Evolutionary conservation across 2,888 invertebrate species (phyloP).

Genomic region (Epistrophella euchroma): DNA sequence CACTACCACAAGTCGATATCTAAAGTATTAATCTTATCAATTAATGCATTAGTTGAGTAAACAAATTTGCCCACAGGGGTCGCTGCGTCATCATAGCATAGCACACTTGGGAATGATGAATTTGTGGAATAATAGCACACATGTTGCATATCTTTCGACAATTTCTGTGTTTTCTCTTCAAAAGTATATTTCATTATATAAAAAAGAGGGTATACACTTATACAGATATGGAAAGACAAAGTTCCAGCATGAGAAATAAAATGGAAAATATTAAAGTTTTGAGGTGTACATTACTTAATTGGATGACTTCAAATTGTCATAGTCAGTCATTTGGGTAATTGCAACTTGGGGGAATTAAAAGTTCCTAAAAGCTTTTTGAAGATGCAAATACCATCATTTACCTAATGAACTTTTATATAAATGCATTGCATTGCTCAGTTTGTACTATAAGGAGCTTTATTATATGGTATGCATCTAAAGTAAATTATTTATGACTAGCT

Average conservation of each 20-base stretch:
- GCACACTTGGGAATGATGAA: too few relatives aligned
- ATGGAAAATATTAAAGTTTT: not conserved
- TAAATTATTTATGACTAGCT: not conserved
- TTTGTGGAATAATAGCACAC: too few relatives aligned
- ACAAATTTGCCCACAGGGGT: too few relatives aligned
- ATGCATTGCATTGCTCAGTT: too few relatives aligned
- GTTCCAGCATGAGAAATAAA: slow-evolving; percentile 4
- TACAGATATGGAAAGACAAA: slow-evolving; percentile 3
- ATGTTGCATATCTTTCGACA: too few relatives aligned
- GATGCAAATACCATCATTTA: not conserved
- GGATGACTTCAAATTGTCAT: slow-evolving; percentile 49
- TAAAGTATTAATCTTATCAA: too few relatives aligned
- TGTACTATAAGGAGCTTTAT: too few relatives aligned
- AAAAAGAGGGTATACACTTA: not conserved
- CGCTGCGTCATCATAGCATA: too few relatives aligned
- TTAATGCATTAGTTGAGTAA: too few relatives aligned
- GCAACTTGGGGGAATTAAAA: slow-evolving; percentile 35
- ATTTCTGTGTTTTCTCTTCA: too few relatives aligned
- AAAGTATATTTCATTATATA: too few relatives aligned
- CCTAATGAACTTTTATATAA: slow-evolving; percentile 1
- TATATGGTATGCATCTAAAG: not conserved
- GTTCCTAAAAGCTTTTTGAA: slow-evolving; percentile 15
- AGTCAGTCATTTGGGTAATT: slow-evolving; percentile 60
- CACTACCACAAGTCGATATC: too few relatives aligned
- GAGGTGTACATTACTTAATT: slow-evolving; percentile 54